Percentiles rank a stretch among this genome's conserved stretches.
These are phyloP conservation scores for Bursaphelenchus mucronatus DNA, from an alignment of 1,140 invertebrate genomes.

Conservation along the genomic window DNA sequence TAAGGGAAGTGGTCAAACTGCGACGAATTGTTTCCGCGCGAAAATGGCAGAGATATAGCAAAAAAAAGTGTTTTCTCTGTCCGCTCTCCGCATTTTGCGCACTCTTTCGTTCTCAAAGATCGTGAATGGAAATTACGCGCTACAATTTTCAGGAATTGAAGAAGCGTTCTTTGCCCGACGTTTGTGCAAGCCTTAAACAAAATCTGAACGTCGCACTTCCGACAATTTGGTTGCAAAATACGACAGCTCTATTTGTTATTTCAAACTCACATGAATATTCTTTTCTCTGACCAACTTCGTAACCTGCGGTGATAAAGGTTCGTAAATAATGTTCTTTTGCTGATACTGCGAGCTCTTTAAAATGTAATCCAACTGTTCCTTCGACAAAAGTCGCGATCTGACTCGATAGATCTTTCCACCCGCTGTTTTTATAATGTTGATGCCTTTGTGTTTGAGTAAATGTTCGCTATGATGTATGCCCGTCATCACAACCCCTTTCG, in stretches of 20 bases:
- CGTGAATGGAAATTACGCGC: no score
- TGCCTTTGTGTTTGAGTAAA: slow-evolving; percentile 52
- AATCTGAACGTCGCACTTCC: no score
- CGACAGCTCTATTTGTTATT: no score
- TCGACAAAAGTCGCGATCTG: slow-evolving; percentile 50
- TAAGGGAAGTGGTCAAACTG: no score
- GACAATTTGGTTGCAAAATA: no score
- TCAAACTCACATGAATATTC: slow-evolving; percentile 52
- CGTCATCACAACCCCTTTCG: slow-evolving; percentile 57
- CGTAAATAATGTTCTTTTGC: slow-evolving; percentile 59
- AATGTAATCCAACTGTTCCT: slow-evolving; percentile 53
- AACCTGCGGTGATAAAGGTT: slow-evolving; percentile 52
- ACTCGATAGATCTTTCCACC: slow-evolving; percentile 58
- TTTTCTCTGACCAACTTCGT: slow-evolving; percentile 50
- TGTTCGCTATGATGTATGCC: slow-evolving; percentile 43
- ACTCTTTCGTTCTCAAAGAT: no score
- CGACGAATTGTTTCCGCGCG: no score
- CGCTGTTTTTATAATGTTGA: slow-evolving; percentile 59
- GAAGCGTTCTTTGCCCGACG: no score
- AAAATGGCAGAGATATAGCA: slow-evolving; percentile 22
- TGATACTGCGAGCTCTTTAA: slow-evolving; percentile 47
- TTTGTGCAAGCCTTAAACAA: no score
- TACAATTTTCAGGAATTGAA: no score
- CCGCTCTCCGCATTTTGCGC: no score
- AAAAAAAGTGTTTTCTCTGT: no score